phyloP scores from a whole-genome alignment of 30 jellyfish, hydroid and myxozoan species.

The Sanderia malayensis region DNA sequence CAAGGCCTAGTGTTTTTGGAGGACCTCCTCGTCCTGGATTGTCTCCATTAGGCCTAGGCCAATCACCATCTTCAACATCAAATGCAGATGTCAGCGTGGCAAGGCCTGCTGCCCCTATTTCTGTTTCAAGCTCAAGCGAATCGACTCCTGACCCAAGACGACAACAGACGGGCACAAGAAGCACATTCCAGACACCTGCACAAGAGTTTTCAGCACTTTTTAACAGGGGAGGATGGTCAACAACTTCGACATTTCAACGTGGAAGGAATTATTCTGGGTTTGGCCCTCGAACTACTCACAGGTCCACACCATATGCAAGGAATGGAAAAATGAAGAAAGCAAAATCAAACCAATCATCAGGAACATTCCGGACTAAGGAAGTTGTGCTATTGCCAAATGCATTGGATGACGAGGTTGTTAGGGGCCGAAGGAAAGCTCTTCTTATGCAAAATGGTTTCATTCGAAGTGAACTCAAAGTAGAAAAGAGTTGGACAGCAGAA shows the following conservation, averaged over 20 bases:
- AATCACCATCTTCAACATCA: neutral
- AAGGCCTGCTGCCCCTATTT: neutral
- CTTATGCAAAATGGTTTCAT: neutral
- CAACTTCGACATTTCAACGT: neutral
- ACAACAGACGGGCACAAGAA: conserved; percentile 4
- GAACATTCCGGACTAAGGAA: neutral
- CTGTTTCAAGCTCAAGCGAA: conserved; percentile 5
- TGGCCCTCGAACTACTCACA: conserved; percentile 1
- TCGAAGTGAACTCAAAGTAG: neutral
- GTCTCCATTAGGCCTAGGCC: conserved; percentile 1
- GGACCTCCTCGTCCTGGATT: conserved; percentile 5
- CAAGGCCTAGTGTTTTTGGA: conserved; percentile 1
- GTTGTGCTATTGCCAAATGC: neutral
- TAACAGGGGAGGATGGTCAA: conserved; percentile 1
- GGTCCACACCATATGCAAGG: neutral
- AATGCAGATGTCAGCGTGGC: neutral
- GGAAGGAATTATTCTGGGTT: neutral
- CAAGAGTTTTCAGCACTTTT: neutral
- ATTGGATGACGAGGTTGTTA: neutral
- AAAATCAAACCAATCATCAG: neutral
- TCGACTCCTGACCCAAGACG: conserved; percentile 2
- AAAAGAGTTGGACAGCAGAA: conserved; percentile 1
- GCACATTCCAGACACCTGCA: conserved; percentile 4
- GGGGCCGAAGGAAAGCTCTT: conserved; percentile 6
- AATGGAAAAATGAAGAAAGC: neutral